Base-by-base conservation (phyloP, 2,113 vertebrate genomes). In the Vulpes ferrilata region DNA sequence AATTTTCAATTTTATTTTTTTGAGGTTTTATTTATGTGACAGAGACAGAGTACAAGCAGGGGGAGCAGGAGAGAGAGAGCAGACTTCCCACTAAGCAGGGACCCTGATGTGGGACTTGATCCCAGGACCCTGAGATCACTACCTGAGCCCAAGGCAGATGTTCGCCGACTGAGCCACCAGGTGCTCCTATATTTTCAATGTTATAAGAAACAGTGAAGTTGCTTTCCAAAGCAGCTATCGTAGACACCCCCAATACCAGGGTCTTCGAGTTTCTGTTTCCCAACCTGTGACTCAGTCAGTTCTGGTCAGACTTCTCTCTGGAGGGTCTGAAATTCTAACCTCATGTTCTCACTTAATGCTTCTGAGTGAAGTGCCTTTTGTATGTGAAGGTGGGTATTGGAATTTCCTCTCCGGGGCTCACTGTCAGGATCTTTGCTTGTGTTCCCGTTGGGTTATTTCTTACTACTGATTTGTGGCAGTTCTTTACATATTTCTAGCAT, bases 301-400 rank as follows among this genome's bases (percentile, higher is more conserved):
- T 11, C 17, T 4, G 11, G 1, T 25, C 64, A 19, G 19, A 59
- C 11, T 38, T 48, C 17, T 23, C 30, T 30, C 27, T 23, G 25
- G 62, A 13, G 64, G 13, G 7, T 59, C 64, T 82, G 55, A 13
- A 25, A 23, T 20, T 13, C 73, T 57, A 11, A 19, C 32, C 27
- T 55, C 53, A 20, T 59, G 20, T 55, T n/a, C 1, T 16, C n/a
- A 20, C 38, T 38, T n/a, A 3, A 9, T 76, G 51, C 30, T 23
- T 55, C 64, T 55, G 32, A 11, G 30, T n/a, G 1, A n/a, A 3
- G 15, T 3, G 25, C n/a, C 57, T 55, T 20, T 32, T 11, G 27
- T 4, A 16, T 15, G 25, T 1, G 7, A 11, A 23, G 0, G 22
- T 6, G 1, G 12, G 11, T 30, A 13, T 3, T 1, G 16, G 43